Percentiles rank a stretch among this genome's conserved stretches.
Evolutionary conservation across 2,797 vertebrate species (phyloP).

Genomic region (Lerista edwardsae): DNA sequence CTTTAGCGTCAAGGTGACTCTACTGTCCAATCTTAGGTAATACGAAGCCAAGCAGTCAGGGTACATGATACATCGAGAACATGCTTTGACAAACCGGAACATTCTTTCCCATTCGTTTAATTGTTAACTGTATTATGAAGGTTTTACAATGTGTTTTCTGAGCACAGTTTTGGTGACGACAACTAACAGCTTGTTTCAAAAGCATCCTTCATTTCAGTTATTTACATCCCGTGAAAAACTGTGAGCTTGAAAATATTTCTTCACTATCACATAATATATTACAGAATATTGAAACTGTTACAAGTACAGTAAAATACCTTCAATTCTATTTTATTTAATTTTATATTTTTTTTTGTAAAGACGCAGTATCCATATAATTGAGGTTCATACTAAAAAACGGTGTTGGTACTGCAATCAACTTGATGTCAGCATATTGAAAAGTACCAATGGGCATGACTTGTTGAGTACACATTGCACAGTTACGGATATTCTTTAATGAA

Average conservation of each 20-base stretch:
- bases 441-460: constrained; percentile 59
- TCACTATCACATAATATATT: constrained; percentile 89
- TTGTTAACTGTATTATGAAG: constrained; percentile 46
- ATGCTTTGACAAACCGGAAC: constrained; percentile 52
- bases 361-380: constrained; percentile 85
- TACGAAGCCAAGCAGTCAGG: constrained; percentile 63
- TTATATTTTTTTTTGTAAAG: constrained; percentile 77
- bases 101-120: constrained; percentile 30
- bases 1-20: not conserved
- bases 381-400: constrained; percentile 64
- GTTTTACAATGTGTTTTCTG: constrained; percentile 69
- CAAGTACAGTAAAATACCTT: constrained; percentile 87
- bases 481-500: constrained; percentile 50
- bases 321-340: constrained; percentile 66
- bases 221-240: constrained; percentile 90
- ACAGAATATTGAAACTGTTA: constrained; percentile 87
- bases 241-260: constrained; percentile 85
- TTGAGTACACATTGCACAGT: constrained; percentile 57
- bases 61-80: constrained; percentile 52
- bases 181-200: constrained; percentile 84
- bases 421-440: constrained; percentile 67
- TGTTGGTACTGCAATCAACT: constrained; percentile 56
- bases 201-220: constrained; percentile 81
- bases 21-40: constrained; percentile 9
- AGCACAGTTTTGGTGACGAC: constrained; percentile 77